Evolutionary conservation across 2,797 vertebrate species (phyloP).

Genomic region (Sparus aurata): DNA sequence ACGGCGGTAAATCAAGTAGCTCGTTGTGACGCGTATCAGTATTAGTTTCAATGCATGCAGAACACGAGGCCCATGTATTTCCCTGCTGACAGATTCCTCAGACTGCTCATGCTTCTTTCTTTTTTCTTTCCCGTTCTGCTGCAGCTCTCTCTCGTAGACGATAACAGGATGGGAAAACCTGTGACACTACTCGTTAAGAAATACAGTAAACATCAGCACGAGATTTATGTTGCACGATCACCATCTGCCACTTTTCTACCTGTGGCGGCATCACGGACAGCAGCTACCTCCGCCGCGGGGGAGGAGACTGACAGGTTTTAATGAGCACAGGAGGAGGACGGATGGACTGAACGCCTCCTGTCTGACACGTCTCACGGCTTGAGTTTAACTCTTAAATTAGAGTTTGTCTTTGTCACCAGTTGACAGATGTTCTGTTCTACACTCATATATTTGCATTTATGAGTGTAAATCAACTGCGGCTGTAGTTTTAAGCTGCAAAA

Average conservation of each 20-base stretch:
- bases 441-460: too few species aligned
- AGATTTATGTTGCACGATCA: neutral
- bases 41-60: neutral
- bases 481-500: too few species aligned
- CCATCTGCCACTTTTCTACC: conserved; percentile 20
- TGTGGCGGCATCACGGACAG: neutral
- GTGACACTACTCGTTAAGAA: neutral
- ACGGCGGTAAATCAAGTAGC: neutral
- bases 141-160: neutral
- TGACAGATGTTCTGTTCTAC: neutral
- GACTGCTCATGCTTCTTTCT: neutral
- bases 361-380: neutral
- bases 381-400: neutral
- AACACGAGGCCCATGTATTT: neutral
- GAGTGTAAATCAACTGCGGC: neutral
- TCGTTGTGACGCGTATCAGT: too few species aligned
- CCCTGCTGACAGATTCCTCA: neutral
- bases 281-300: neutral
- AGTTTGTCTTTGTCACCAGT: neutral
- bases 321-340: conserved; percentile 1
- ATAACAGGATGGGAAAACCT: neutral
- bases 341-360: neutral
- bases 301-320: neutral
- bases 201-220: neutral
- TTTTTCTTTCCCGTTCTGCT: too few species aligned